Base-by-base conservation (phyloP, 2,113 vertebrate genomes). In the Pontoporia blainvillei region DNA sequence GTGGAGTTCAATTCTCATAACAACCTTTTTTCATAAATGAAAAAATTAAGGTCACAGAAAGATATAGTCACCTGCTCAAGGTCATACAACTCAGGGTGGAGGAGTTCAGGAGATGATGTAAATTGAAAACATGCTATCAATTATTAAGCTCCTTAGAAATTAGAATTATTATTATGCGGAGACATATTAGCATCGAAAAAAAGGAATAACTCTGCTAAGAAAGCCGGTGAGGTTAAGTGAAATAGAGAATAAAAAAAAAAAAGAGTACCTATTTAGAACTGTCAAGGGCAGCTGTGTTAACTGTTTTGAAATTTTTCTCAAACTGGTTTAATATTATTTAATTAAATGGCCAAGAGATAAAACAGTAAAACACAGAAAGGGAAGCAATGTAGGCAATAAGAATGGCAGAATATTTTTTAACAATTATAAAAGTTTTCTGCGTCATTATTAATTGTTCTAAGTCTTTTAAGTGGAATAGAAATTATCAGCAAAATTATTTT, bases 231-330 rank as follows among this genome's bases (percentile, higher is more conserved):
- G 25, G 36, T 96, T 76, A 95, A 87, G 41, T 88, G 21, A 67
- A 93, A 71, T 18, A 59, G 69, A 67, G 41, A 76, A 85, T 31
- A 62, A 13, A 69, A 67, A 95, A 86, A 72, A 21, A 67, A 84
- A n/a, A n/a, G 49, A 34, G 18, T n/a, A 34, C 82, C 54, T 85
- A 23, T 79, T 87, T 71, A 93, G 73, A 95, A 69, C 36, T 83
- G 20, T 14, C 62, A 85, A 59, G 25, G n/a, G 44, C 88, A 89
- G 23, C n/a, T 0, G 4, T 89, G 25, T 81, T 81, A 82, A 34
- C 39, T 78, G 15, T 92, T 90, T 49, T 52, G 39, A 96, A 39
- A 76, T 87, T 95, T 93, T 94, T 97, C 85, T 87, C 39, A 92
- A 69, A 64, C 31, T 73, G 8, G 14, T 61, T 76, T 69, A 79